Evolutionary conservation across 2,888 invertebrate species (phyloP).

Genomic region (Orgyia antiqua): DNA sequence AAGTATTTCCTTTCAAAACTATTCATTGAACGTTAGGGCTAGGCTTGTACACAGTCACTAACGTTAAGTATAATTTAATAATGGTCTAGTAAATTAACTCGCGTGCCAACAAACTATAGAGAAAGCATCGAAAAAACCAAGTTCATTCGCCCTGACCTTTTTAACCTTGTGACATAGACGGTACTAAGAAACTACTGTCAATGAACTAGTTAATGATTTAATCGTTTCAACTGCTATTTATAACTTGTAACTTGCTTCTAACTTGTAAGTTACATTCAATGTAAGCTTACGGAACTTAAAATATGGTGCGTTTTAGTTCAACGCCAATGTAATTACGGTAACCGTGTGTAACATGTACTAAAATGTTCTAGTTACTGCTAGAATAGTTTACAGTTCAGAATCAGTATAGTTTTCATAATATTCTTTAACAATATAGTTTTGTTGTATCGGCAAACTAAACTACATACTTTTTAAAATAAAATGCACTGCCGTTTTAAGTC

Average conservation of each 20-base stretch:
- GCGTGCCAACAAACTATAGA: constrained; percentile 41
- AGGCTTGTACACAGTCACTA: too few relatives aligned
- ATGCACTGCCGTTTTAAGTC: too few relatives aligned
- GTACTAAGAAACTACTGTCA: constrained; percentile 46
- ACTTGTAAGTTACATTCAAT: background rate
- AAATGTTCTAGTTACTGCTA: too few relatives aligned
- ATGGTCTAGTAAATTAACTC: constrained; percentile 20
- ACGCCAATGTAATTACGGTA: too few relatives aligned
- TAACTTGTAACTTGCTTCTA: constrained; percentile 1
- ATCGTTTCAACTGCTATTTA: constrained; percentile 24
- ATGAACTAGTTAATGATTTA: constrained; percentile 52
- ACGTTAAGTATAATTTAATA: too few relatives aligned
- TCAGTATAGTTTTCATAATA: too few relatives aligned
- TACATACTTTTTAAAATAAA: too few relatives aligned
- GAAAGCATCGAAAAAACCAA: constrained; percentile 39
- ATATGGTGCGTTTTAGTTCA: background rate
- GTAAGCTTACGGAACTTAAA: background rate
- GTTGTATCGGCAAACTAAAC: too few relatives aligned
- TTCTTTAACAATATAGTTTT: background rate
- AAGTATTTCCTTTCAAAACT: too few relatives aligned
- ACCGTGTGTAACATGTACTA: too few relatives aligned
- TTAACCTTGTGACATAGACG: constrained; percentile 54
- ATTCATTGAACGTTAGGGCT: too few relatives aligned
- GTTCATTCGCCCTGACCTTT: constrained; percentile 64
- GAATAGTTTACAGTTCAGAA: too few relatives aligned